These are phyloP conservation scores for Embidobia sp. DNA, from an alignment of 2,888 invertebrate genomes.

Conservation along the genomic window DNA sequence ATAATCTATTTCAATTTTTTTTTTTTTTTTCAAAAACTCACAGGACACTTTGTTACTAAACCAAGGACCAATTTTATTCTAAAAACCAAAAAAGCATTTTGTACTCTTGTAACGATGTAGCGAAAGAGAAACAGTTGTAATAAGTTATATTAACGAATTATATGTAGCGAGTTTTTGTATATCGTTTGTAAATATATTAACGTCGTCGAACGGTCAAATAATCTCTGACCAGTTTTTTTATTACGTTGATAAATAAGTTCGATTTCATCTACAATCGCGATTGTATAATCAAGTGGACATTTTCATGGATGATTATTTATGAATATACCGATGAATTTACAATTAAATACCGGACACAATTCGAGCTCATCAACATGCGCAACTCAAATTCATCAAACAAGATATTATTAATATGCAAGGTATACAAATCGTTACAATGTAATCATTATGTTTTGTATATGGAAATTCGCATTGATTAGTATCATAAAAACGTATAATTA, in stretches of 20 bases:
- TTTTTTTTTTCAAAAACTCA: too few relatives aligned
- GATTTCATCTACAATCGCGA: slow-evolving; percentile 4
- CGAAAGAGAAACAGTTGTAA: too few relatives aligned
- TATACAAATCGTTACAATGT: too few relatives aligned
- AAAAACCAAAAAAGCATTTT: slow-evolving; percentile 7
- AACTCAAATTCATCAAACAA: too few relatives aligned
- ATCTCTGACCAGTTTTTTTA: not conserved
- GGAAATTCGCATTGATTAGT: too few relatives aligned
- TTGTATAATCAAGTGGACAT: not conserved
- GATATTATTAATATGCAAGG: too few relatives aligned
- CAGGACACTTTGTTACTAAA: slow-evolving; percentile 23
- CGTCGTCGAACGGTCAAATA: not conserved
- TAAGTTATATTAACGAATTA: not conserved
- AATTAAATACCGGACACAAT: too few relatives aligned
- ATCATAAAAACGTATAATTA: too few relatives aligned
- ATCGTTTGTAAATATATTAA: slow-evolving; percentile 24
- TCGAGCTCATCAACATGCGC: too few relatives aligned
- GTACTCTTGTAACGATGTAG: too few relatives aligned
- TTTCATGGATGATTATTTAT: slow-evolving; percentile 15
- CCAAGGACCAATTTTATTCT: slow-evolving; percentile 42
- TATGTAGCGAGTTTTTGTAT: slow-evolving; percentile 2
- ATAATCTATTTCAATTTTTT: too few relatives aligned
- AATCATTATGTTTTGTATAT: too few relatives aligned
- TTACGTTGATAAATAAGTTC: slow-evolving; percentile 14
- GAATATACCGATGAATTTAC: not conserved